Evolutionary conservation across 2,113 vertebrate species (phyloP), one percentile per base, ranked within the genome.

Genomic region (Jacana jacana): DNA sequence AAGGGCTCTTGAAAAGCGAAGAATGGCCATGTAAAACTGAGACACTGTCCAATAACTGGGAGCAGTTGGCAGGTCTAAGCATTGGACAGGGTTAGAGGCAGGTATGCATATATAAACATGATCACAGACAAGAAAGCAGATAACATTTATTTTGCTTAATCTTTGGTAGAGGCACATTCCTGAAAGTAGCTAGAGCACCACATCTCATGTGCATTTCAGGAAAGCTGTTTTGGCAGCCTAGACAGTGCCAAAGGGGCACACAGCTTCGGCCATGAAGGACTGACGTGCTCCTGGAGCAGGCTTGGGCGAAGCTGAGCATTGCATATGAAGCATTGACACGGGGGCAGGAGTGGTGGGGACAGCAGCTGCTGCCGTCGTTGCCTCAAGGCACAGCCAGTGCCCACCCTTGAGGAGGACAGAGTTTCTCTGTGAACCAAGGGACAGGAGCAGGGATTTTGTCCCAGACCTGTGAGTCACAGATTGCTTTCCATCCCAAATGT

Each of bases 81-180:
- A 37, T 18, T 68, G 69, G 48, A 89, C 84, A 90, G 66, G 27
- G 46, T 76, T 94, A 72, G 71, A 86, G 20, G 54, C 35, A 86
- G 86, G 86, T 92, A 96, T 95, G 95, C 46, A 44, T 95, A 88
- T 57, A 48, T 93, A 97, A 97, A 96, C 88, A 86, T 30, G 58
- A 68, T 95, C 87, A 88, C 84, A 91, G 94, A 96, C 81, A 91
- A 4, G 30, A 95, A 95, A 58, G n/a, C 44, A 94, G 94, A 84
- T 91, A 96, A 78, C 27, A 46, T 75, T 89, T 90, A 35, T 82
- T 94, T 97, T 94, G 37, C 48, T 94, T 96, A 91, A 81, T 91
- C 75, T 48, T 73, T 64, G 64, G 33, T 80, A 94, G 60, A 61
- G 70, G 31, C 30, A 37, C 94, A 95, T 97, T 97, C 95, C 95